Conservation (phyloP, 2,797 vertebrate species). For the Gila robusta region DNA sequence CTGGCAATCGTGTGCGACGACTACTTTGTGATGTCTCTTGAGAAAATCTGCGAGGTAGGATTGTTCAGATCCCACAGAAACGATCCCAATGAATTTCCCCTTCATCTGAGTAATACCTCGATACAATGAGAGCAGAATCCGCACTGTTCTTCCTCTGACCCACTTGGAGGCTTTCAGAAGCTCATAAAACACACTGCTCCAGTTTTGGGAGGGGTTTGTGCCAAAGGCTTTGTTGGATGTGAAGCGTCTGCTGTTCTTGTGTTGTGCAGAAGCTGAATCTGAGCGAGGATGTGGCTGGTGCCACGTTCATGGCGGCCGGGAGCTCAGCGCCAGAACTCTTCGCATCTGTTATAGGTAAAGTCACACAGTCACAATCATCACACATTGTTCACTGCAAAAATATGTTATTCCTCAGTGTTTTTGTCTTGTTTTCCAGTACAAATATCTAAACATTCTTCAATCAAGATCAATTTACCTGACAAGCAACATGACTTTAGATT, state of each 20-base stretch:
- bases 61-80: neutral
- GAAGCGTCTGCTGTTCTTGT: conserved; percentile 34
- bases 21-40: conserved; percentile 96
- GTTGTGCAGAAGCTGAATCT: conserved; percentile 89
- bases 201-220: neutral
- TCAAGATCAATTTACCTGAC: neutral
- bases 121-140: neutral
- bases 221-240: conserved; percentile 3
- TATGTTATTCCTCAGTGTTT: neutral
- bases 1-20: conserved; percentile 97
- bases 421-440: neutral
- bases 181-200: conserved; percentile 15
- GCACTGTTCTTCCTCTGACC: conserved; percentile 7
- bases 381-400: neutral
- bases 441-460: neutral
- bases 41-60: conserved; percentile 97
- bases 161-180: conserved; percentile 22
- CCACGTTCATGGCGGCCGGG: conserved; percentile 99
- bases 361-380: conserved; percentile 9
- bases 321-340: conserved; percentile 98
- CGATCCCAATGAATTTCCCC: neutral
- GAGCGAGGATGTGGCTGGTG: conserved; percentile 97
- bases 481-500: neutral
- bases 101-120: neutral
- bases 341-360: conserved; percentile 93